phyloP scores from a whole-genome alignment of 2,888 invertebrate genomes.

The Philereme transversata region DNA sequence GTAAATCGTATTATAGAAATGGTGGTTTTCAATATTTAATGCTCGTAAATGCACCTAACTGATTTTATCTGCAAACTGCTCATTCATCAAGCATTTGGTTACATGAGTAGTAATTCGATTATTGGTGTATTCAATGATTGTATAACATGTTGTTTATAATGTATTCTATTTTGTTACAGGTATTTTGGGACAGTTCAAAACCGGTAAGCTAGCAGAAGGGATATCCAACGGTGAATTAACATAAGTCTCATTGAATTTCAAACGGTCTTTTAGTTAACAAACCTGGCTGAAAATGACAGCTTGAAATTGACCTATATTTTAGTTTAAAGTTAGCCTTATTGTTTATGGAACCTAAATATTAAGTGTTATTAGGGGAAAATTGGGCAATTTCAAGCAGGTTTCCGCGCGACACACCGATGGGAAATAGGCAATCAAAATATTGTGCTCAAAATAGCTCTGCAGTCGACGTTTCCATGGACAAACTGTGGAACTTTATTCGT shows the following conservation, averaged over 20 bases:
- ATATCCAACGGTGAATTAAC: conserved; percentile 54
- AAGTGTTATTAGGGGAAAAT: conserved; percentile 11
- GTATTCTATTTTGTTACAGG: conserved; percentile 65
- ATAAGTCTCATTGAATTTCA: conserved; percentile 65
- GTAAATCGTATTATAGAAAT: too few relatives aligned
- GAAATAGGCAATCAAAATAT: conserved; percentile 34
- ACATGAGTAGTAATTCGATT: neutral
- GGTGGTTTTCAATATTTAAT: too few relatives aligned
- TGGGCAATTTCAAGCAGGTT: conserved; percentile 15
- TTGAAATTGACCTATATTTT: conserved; percentile 45
- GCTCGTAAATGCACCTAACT: too few relatives aligned
- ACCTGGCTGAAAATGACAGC: conserved; percentile 45
- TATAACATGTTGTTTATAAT: conserved; percentile 32
- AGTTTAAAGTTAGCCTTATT: conserved; percentile 14
- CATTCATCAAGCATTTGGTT: neutral
- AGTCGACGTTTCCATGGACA: conserved; percentile 24
- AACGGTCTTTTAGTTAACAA: conserved; percentile 53
- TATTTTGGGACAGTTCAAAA: conserved; percentile 69
- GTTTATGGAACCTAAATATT: too few relatives aligned
- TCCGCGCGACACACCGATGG: conserved; percentile 24
- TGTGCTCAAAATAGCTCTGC: conserved; percentile 27
- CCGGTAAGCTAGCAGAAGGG: conserved; percentile 58
- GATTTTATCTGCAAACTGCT: too few relatives aligned
- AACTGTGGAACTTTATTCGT: conserved; percentile 21
- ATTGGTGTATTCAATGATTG: neutral